Percentiles rank a stretch among this genome's conserved stretches.
phyloP scores from a whole-genome alignment of 2,888 invertebrate genomes.

The Chaetogeoica ovagalla region DNA sequence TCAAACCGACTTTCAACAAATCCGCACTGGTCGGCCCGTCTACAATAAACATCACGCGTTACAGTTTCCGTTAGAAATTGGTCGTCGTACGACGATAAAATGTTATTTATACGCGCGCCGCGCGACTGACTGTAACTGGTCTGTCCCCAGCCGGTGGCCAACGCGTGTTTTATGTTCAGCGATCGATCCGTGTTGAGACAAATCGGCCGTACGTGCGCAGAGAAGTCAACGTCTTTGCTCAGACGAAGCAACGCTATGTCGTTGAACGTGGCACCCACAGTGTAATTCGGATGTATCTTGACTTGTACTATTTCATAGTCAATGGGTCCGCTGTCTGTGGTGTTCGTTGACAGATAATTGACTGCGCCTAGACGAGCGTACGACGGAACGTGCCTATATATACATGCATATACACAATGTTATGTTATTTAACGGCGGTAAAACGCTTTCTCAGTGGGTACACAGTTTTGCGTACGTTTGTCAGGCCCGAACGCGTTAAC shows the following conservation, averaged over 20 bases:
- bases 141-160: conserved; percentile 69
- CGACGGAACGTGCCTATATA: conserved; percentile 59
- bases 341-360: conserved; percentile 56
- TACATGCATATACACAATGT: no score
- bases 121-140: conserved; percentile 58
- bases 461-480: no score
- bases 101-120: no score
- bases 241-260: conserved; percentile 71
- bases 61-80: no score
- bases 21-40: conserved; percentile 52
- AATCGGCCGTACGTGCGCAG: conserved; percentile 66
- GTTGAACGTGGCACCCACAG: conserved; percentile 58
- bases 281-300: conserved; percentile 65
- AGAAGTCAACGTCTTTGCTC: conserved; percentile 62
- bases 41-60: no score
- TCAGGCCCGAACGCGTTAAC: no score
- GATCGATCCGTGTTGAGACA: conserved; percentile 61
- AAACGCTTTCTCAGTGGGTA: no score
- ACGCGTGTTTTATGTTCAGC: conserved; percentile 58
- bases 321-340: conserved; percentile 62
- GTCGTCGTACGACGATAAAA: no score
- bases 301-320: conserved; percentile 62
- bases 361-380: conserved; percentile 51
- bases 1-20: conserved; percentile 55
- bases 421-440: no score